A percentile compares a stretch with the other conserved stretches of the same genome.
phyloP scores from a whole-genome alignment of 2,888 invertebrate genomes.

The Zygaena filipendulae region DNA sequence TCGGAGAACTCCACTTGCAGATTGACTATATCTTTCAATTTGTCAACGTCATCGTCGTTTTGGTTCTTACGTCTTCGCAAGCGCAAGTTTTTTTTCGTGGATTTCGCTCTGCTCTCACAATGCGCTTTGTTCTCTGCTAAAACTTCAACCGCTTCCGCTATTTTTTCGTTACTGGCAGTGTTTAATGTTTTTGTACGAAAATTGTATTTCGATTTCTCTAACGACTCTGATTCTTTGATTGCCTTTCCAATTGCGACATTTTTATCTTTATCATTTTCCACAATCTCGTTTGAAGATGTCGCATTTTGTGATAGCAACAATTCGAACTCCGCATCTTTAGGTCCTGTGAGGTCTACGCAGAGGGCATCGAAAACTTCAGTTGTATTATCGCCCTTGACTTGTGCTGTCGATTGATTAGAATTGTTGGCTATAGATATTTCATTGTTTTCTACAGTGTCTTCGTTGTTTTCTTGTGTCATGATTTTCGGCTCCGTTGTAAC shows the following conservation, averaged over 20 bases:
- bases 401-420: too few relatives aligned
- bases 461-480: too few relatives aligned
- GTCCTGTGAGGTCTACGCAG: background rate
- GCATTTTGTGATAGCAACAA: slow-evolving; percentile 28
- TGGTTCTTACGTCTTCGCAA: slow-evolving; percentile 31
- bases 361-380: background rate
- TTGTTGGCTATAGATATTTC: too few relatives aligned
- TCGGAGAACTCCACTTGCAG: slow-evolving; percentile 49
- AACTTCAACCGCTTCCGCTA: too few relatives aligned
- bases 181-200: too few relatives aligned
- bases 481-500: too few relatives aligned
- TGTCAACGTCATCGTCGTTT: slow-evolving; percentile 24
- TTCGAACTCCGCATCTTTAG: slow-evolving; percentile 26
- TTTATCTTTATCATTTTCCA: slow-evolving; percentile 10
- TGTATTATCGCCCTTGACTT: background rate
- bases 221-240: slow-evolving; percentile 10
- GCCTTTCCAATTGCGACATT: slow-evolving; percentile 11
- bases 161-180: too few relatives aligned
- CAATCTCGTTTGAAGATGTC: slow-evolving; percentile 6
- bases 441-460: too few relatives aligned
- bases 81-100: slow-evolving; percentile 31
- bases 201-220: slow-evolving; percentile 32
- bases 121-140: background rate
- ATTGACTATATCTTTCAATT: slow-evolving; percentile 46
- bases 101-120: slow-evolving; percentile 15